Conservation (phyloP, 2,888 invertebrate species). For the Thalpophila matura region DNA sequence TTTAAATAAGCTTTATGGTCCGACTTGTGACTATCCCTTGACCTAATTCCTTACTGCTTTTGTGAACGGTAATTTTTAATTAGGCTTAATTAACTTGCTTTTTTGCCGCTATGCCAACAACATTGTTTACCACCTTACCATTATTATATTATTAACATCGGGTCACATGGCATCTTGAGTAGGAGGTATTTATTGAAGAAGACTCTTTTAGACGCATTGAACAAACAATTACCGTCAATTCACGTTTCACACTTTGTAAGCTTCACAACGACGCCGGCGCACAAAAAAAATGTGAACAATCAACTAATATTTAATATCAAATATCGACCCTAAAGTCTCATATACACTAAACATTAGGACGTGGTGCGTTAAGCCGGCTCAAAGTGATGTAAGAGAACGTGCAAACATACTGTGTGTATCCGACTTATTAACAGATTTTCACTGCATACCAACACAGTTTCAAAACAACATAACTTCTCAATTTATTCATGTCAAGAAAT, state of each 20-base stretch:
- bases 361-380: slow-evolving; percentile 85
- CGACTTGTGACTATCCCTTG: slow-evolving; percentile 77
- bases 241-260: slow-evolving; percentile 81
- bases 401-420: slow-evolving; percentile 86
- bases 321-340: slow-evolving; percentile 85
- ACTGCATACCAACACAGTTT: slow-evolving; percentile 59
- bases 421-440: slow-evolving; percentile 88
- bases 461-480: slow-evolving; percentile 36
- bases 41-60: slow-evolving; percentile 77
- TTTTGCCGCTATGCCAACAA: slow-evolving; percentile 27
- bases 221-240: slow-evolving; percentile 62
- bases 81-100: slow-evolving; percentile 65
- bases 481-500: slow-evolving; percentile 38
- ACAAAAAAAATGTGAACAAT: slow-evolving; percentile 82
- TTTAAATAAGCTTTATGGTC: slow-evolving; percentile 86
- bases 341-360: slow-evolving; percentile 88
- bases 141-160: neutral
- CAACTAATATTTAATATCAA: slow-evolving; percentile 87
- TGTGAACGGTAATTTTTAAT: slow-evolving; percentile 76
- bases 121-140: neutral
- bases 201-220: slow-evolving; percentile 38
- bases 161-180: slow-evolving; percentile 43
- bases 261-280: slow-evolving; percentile 77
- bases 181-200: slow-evolving; percentile 53
- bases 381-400: slow-evolving; percentile 87